Conservation (phyloP, 2,888 invertebrate genomes). For the Epistrophe grossulariae region DNA sequence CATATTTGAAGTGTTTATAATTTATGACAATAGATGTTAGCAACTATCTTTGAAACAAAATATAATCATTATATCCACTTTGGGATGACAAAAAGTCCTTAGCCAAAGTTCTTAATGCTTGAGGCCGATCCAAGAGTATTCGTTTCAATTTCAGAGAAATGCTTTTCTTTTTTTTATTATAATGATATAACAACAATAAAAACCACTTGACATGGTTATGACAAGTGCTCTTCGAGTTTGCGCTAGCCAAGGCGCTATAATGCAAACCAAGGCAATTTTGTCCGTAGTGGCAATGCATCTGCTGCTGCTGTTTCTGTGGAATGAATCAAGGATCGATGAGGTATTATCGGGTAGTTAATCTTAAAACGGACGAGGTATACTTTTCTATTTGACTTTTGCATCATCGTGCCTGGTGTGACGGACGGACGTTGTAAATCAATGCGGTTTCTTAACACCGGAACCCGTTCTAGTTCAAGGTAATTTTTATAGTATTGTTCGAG, state of each 20-base stretch:
- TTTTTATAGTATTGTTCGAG: conserved; percentile 1
- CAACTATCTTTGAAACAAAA: conserved; percentile 6
- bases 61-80: conserved; percentile 32
- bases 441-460: not conserved
- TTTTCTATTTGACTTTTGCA: conserved; percentile 39
- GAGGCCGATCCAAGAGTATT: conserved; percentile 59
- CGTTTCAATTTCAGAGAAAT: conserved; percentile 67
- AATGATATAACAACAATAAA: conserved; percentile 71
- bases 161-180: conserved; percentile 55
- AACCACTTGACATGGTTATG: conserved; percentile 73
- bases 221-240: conserved; percentile 68
- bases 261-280: conserved; percentile 62
- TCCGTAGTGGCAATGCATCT: conserved; percentile 24
- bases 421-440: conserved; percentile 28
- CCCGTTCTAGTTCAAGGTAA: conserved; percentile 35
- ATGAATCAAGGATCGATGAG: conserved; percentile 65
- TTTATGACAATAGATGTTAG: not conserved
- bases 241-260: conserved; percentile 71
- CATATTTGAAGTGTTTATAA: not conserved
- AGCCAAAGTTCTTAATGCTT: conserved; percentile 56
- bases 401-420: conserved; percentile 13
- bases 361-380: conserved; percentile 41
- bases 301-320: conserved; percentile 3
- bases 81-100: conserved; percentile 50
- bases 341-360: conserved; percentile 73